Evolutionary conservation across 2,888 invertebrate species (phyloP), one percentile per base, ranked within the genome.

Genomic region (Rugalucina vietnamica): DNA sequence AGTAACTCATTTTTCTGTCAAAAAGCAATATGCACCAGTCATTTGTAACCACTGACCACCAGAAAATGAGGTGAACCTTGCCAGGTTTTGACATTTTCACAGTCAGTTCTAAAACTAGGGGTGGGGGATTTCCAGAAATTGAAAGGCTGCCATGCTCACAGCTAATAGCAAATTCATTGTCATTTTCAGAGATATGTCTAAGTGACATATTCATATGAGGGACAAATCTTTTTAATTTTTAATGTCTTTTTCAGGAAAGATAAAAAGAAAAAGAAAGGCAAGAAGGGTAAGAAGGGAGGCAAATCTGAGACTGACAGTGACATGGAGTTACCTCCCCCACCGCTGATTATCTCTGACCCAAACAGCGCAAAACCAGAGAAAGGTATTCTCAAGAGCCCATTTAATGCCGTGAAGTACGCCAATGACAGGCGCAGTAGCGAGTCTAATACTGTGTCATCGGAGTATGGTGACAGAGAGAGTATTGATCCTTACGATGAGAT

Each of bases 351-450:
- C 36, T 90, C 91, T 18, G 91, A 92, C 75, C 92, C 92, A 10
- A 90, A 91, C 79, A 92, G 92, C 85, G 90, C 91, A n/a, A 91
- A 91, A 86, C 94, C 94, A 18, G 94, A 93, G 86, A 92, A 92
- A 57, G 93, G 94, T 10, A 94, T 94, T 73, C 89, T 94, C 49
- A 94, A 94, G 80, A 91, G 92, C 81, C 54, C 82, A 21, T 87
- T 76, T 60, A 88, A 88, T 27, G 84, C 76, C 12, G 50, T 87
- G 37, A 87, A 88, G 54, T 88, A 88, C 49, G 87, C 89, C 29
- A 79, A 78, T 32, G 88, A 89, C n/a, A 79, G 91, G 43, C 72
- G 88, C 1, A 90, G 91, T 69, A 90, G 90, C 73, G 92, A 91
- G 76, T 90, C 91, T 21, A 90, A 91, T 37, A 90, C 88, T 2